A percentile compares a stretch with the other conserved stretches of the same genome.
Conservation (phyloP, 2,888 invertebrate genomes). For the Glomeris marginata region DNA sequence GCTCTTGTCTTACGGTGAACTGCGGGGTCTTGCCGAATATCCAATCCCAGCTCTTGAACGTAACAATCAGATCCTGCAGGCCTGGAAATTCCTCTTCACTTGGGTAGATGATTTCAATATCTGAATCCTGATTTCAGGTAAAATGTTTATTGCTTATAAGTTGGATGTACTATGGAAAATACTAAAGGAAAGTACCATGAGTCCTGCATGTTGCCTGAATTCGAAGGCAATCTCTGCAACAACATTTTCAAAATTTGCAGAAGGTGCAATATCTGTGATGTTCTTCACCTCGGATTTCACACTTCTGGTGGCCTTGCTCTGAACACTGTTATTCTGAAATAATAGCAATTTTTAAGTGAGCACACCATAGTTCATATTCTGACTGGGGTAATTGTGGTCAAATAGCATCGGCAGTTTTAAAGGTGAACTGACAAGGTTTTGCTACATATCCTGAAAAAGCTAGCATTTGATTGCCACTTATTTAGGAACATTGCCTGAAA, state of each 20-base stretch:
- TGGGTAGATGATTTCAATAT: not conserved
- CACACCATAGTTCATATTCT: constrained; percentile 5
- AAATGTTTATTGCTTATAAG: no score
- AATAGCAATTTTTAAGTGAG: constrained; percentile 17
- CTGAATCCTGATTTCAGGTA: no score
- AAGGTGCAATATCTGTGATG: constrained; percentile 55
- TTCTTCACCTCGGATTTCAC: constrained; percentile 68
- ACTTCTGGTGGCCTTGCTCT: constrained; percentile 73
- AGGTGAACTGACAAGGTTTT: no score
- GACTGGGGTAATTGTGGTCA: no score
- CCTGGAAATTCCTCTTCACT: constrained; percentile 2
- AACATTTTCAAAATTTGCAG: constrained; percentile 52
- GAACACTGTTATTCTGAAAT: constrained; percentile 52
- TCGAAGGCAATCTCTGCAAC: constrained; percentile 69
- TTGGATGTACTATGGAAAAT: no score
- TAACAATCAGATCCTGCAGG: not conserved
- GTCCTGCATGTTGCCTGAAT: constrained; percentile 30
- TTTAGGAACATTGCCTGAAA: no score
- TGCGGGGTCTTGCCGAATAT: constrained; percentile 5
- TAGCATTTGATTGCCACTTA: no score
- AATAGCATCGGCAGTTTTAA: no score
- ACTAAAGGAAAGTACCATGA: no score
- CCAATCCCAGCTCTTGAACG: constrained; percentile 8
- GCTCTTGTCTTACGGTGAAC: not conserved
- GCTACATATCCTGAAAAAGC: no score